Conservation (phyloP, 2,888 invertebrate species). For the Iselma pallidipennis region DNA sequence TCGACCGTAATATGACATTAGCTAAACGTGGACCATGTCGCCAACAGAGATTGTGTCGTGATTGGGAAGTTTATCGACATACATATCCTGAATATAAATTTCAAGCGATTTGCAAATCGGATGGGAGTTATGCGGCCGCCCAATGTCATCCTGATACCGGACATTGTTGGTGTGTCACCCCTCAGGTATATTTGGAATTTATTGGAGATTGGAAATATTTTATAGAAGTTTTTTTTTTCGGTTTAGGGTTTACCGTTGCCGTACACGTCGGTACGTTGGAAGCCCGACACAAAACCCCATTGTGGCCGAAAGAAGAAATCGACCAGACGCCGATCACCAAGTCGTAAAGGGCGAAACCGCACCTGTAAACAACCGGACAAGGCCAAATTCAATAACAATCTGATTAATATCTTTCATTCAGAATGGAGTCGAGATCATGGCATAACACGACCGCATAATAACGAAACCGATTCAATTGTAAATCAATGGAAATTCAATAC, state of each 20-base stretch:
- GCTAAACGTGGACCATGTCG: conserved; percentile 76
- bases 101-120: conserved; percentile 78
- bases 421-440: conserved; percentile 63
- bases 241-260: conserved; percentile 77
- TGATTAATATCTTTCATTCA: conserved; percentile 82
- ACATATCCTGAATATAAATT: conserved; percentile 52
- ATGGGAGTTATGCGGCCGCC: conserved; percentile 82
- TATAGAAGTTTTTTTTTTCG: neutral
- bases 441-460: conserved; percentile 43
- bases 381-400: conserved; percentile 78
- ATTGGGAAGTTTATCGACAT: conserved; percentile 36
- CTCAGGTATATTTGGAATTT: conserved; percentile 42
- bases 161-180: conserved; percentile 71
- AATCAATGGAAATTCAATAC: conserved; percentile 89
- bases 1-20: conserved; percentile 71
- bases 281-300: conserved; percentile 66
- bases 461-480: conserved; percentile 60
- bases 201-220: neutral
- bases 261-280: conserved; percentile 71
- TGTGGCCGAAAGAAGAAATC: conserved; percentile 60
- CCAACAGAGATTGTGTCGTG: conserved; percentile 60
- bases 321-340: conserved; percentile 62
- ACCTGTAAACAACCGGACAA: conserved; percentile 76
- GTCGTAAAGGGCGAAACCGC: conserved; percentile 55
- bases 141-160: conserved; percentile 81